Evolutionary conservation across 2,888 invertebrate species (phyloP), one percentile per base, ranked within the genome.

Genomic region (Xestoiulus laeticollis): DNA sequence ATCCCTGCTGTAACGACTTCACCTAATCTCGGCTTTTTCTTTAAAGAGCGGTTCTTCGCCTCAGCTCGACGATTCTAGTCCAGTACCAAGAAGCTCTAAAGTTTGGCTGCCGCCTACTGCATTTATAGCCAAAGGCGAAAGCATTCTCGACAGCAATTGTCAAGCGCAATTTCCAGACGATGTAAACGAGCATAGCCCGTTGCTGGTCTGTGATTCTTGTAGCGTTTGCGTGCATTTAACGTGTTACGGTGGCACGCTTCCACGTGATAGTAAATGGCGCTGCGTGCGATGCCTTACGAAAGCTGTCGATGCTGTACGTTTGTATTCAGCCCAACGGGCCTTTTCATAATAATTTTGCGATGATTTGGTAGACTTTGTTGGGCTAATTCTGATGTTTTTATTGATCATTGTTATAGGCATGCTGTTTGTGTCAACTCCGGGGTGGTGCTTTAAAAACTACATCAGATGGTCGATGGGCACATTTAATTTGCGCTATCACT

Each of bases 211-310:
- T 90, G 91, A 92, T 48, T 92, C 92, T 83, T 94, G 94, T 90
- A 91, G 92, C 89, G 92, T 94, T 12, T 93, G 94, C 89, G 94
- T 94, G 16, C 94, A 94, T 90, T 93, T 94, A 1, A 93, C 93
- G 90, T 93, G 93, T 90, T 93, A 93, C 88, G 92, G 92, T 19
- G 48, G 87, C 32, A 16, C 89, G 12, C 89, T 88, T 19, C 22
- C 86, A 6, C 84, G 88, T 16, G 86, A 48, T 8, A 86, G 85
- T n/a, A 89, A 91, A 88, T 93, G 93, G 93, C 91, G 91, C 14
- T 93, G 93, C 19, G 85, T 86, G 6, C 87, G 89, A 22, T 89
- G 89, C 38, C 38, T 87, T 3, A 33, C 43, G 14, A 86, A 87
- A 19, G 83, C 89, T 92, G 92, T 89, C 92, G 91, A 89, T 93